Evolutionary conservation across 2,797 vertebrate genomes (phyloP).

Genomic region (Coranthus polyacanthus): DNA sequence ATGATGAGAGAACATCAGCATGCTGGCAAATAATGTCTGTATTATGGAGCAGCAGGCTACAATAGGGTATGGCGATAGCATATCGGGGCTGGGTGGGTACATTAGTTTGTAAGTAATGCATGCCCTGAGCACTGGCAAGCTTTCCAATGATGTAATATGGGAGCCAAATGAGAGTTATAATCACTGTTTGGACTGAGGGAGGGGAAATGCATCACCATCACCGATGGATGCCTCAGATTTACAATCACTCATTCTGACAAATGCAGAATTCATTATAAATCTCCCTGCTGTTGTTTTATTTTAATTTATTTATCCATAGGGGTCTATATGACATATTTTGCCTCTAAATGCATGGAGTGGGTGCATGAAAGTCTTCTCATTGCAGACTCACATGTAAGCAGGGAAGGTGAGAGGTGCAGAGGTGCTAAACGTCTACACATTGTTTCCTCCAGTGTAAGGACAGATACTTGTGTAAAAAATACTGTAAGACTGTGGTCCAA

Average conservation of each 20-base stretch:
- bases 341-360: conserved; percentile 12
- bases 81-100: conserved; percentile 57
- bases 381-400: too few relatives aligned
- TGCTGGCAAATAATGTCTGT: conserved; percentile 58
- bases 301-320: conserved; percentile 22
- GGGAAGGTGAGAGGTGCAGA: too few relatives aligned
- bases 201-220: conserved; percentile 69
- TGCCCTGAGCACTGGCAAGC: conserved; percentile 56
- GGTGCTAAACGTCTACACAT: too few relatives aligned
- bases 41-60: conserved; percentile 62
- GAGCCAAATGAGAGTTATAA: conserved; percentile 72
- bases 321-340: conserved; percentile 25
- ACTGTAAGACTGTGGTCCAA: too few relatives aligned
- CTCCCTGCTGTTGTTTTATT: too few relatives aligned
- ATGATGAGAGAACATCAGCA: too few relatives aligned
- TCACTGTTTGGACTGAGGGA: conserved; percentile 45
- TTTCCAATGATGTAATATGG: conserved; percentile 72
- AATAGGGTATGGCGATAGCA: conserved; percentile 51
- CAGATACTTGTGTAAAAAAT: too few relatives aligned
- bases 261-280: conserved; percentile 62
- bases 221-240: conserved; percentile 48
- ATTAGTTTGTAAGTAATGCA: conserved; percentile 75
- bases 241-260: conserved; percentile 65
- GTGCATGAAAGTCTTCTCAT: not conserved
- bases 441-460: too few relatives aligned